Evolutionary conservation across 2,113 vertebrate species (phyloP).

Genomic region (Melanerpes aurifrons): DNA sequence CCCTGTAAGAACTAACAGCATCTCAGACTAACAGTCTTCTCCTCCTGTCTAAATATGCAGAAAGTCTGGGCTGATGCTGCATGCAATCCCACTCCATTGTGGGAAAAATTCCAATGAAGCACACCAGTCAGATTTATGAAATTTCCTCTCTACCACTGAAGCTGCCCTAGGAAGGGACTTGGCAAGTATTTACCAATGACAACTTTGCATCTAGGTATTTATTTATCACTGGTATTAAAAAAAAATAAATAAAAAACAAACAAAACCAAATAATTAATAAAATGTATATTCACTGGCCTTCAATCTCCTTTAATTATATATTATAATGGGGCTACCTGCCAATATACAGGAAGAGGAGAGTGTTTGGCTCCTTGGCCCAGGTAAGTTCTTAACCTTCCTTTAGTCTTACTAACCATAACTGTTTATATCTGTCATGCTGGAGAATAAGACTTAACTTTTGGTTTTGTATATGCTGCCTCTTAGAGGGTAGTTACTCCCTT

Average conservation of each 20-base stretch:
- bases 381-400: background rate
- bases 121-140: background rate
- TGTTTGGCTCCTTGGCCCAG: background rate
- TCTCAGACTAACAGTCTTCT: background rate
- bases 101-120: background rate
- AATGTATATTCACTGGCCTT: background rate
- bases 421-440: background rate
- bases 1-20: background rate
- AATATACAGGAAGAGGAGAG: background rate
- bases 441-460: background rate
- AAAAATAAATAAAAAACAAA: no score
- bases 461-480: background rate
- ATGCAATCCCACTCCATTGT: background rate
- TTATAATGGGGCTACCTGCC: background rate
- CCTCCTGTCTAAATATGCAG: background rate
- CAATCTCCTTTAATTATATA: background rate
- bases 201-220: background rate
- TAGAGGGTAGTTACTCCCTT: background rate
- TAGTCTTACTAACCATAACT: background rate
- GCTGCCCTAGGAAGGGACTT: background rate
- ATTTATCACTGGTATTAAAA: background rate
- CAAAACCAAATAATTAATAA: no score
- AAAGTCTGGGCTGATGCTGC: background rate
- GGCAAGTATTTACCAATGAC: background rate
- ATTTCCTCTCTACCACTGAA: background rate